Evolutionary conservation across 2,113 vertebrate genomes (phyloP).

Genomic region (Antechinus stuartii): DNA sequence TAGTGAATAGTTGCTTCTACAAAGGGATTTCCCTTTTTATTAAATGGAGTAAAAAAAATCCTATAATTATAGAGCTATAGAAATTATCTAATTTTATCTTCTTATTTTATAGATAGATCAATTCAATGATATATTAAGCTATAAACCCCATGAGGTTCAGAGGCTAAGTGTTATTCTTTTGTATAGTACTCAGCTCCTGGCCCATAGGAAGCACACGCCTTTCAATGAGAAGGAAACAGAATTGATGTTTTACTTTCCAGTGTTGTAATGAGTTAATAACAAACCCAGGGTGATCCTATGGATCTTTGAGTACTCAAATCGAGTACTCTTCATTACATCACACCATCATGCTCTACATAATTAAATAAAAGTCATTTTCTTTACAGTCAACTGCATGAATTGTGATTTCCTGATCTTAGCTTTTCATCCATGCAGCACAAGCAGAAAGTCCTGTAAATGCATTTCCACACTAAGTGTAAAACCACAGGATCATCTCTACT

Average conservation of each 20-base stretch:
- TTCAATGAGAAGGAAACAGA: not conserved
- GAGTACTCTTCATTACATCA: not conserved
- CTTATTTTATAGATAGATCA: not conserved
- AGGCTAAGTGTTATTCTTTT: not conserved
- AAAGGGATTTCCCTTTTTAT: too few relatives aligned
- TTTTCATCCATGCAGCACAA: not conserved
- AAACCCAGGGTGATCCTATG: not conserved
- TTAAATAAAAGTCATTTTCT: not conserved
- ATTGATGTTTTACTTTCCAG: not conserved
- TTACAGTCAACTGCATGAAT: conserved; percentile 13
- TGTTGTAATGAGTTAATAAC: not conserved
- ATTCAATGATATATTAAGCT: not conserved
- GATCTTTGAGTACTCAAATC: not conserved
- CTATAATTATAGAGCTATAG: not conserved
- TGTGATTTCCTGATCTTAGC: not conserved
- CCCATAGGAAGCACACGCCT: not conserved
- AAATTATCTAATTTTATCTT: not conserved
- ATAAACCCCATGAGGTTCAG: not conserved
- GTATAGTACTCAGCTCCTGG: not conserved
- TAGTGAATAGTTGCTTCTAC: too few relatives aligned
- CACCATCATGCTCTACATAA: not conserved
- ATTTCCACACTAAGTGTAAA: not conserved
- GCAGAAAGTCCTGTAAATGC: not conserved
- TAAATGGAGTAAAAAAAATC: too few relatives aligned
- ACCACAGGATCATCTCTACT: not conserved